Base-by-base conservation (phyloP, 2,797 vertebrate species). In the Betta splendens region DNA sequence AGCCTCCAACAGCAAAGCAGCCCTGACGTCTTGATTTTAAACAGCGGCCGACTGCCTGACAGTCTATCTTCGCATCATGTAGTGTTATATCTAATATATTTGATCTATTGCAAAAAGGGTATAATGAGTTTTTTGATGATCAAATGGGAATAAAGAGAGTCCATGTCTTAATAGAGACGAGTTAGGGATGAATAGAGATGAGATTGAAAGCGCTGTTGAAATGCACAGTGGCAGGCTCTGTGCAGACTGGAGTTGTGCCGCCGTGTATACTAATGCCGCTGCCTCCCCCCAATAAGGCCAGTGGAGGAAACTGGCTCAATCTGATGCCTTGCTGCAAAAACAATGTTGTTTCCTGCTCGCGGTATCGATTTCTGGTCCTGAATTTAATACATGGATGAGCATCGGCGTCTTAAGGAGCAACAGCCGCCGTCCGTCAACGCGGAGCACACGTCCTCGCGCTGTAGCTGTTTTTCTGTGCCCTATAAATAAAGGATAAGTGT, bases 221-320 rank as follows among this genome's bases (percentile, higher is more conserved):
- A 86, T 80, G 80, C 77, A 75, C 42, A 77, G 55, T 43, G 58
- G 64, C 55, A 50, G 60, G 32, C 75, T 61, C 63, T 62, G 63
- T 76, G 75, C 63, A 63, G 70, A 62, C 62, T 9, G 28, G 65
- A 60, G 42, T 55, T 53, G 47, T 70, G 67, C 77, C 67, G 79
- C 68, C 70, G 51, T 84, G 76, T 81, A 84, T 84, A 85, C 81
- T 81, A 84, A 85, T 85, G 71, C 37, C 22, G 36, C 33, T 9
- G 59, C 72, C 21, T 66, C 80, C 47, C 48, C 49, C 38, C 67
- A 77, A 62, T 75, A 77, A 50, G 35, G 44, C 61, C 37, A 47
- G 59, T 18, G 1, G 17, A 38, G 25, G 20, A 67, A 33, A 35
- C 51, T n/a, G 25, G 28, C 40, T 25, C 7, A 57, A 72, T 50